Conservation (phyloP, 2,113 vertebrate species). For the Coreoperca whiteheadi region DNA sequence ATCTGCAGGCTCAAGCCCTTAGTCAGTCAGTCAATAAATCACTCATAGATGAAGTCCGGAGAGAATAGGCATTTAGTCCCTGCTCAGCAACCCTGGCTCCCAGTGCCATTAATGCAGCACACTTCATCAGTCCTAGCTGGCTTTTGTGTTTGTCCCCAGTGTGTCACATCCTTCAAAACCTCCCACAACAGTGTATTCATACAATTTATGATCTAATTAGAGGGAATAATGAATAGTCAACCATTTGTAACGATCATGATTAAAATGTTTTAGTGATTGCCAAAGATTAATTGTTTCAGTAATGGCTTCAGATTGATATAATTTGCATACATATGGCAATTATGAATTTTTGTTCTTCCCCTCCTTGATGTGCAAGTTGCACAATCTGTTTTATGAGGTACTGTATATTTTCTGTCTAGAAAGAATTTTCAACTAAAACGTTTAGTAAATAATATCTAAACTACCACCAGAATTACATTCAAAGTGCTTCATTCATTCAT, state of each 20-base stretch:
- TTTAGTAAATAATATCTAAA: neutral
- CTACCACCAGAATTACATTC: neutral
- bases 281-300: slow-evolving; percentile 78
- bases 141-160: slow-evolving; percentile 62
- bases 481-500: neutral
- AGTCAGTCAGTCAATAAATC: slow-evolving; percentile 53
- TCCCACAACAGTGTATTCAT: slow-evolving; percentile 69
- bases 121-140: slow-evolving; percentile 48
- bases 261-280: slow-evolving; percentile 79
- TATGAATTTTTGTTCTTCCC: slow-evolving; percentile 62
- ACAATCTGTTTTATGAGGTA: slow-evolving; percentile 44
- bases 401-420: slow-evolving; percentile 3
- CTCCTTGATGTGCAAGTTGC: slow-evolving; percentile 41
- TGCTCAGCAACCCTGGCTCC: slow-evolving; percentile 34
- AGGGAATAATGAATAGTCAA: slow-evolving; percentile 79
- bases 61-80: slow-evolving; percentile 40
- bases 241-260: slow-evolving; percentile 79
- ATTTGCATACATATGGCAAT: slow-evolving; percentile 79
- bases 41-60: slow-evolving; percentile 38
- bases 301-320: slow-evolving; percentile 74
- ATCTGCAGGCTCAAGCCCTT: slow-evolving; percentile 15
- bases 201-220: slow-evolving; percentile 82
- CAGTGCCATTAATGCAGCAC: slow-evolving; percentile 33
- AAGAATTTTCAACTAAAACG: slow-evolving; percentile 8
- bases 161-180: slow-evolving; percentile 67